Percentiles rank a stretch among this genome's conserved stretches.
These are phyloP conservation scores for Esox masquinongy DNA, from an alignment of 2,797 vertebrate genomes.

Conservation along the genomic window DNA sequence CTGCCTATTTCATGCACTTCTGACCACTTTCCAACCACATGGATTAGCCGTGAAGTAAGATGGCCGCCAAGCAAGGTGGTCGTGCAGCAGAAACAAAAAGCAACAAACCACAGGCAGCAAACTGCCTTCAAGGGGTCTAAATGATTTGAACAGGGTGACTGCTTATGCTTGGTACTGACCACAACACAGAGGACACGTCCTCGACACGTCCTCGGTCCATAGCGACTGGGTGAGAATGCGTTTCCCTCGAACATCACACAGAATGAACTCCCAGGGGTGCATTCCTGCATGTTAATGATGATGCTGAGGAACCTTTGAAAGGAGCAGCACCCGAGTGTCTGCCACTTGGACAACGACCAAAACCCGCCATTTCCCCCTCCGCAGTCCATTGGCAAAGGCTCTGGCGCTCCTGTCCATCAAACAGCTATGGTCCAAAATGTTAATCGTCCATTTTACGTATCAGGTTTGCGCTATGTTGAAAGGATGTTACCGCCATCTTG, in stretches of 20 bases:
- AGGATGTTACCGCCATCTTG: conserved; percentile 53
- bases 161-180: conserved; percentile 57
- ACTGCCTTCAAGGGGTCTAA: conserved; percentile 20
- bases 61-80: not conserved
- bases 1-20: conserved; percentile 6
- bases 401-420: conserved; percentile 40
- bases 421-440: not conserved
- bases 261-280: conserved; percentile 59
- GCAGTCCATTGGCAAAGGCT: not conserved
- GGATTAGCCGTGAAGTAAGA: conserved; percentile 17
- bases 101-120: conserved; percentile 35
- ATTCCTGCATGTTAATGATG: conserved; percentile 75
- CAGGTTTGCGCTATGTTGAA: not conserved
- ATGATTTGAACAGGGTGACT: conserved; percentile 56
- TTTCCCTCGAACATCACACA: conserved; percentile 66
- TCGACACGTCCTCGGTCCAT: conserved; percentile 58
- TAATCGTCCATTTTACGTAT: conserved; percentile 21
- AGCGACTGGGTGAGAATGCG: conserved; percentile 53
- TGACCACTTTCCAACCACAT: conserved; percentile 42
- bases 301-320: conserved; percentile 58
- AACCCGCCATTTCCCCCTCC: conserved; percentile 45
- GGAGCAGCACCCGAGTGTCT: conserved; percentile 47
- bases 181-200: conserved; percentile 48
- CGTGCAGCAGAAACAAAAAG: not conserved
- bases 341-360: conserved; percentile 60